These are phyloP conservation scores for Sebastes vulpes DNA, from an alignment of 2,797 vertebrate genomes.

Conservation along the genomic window DNA sequence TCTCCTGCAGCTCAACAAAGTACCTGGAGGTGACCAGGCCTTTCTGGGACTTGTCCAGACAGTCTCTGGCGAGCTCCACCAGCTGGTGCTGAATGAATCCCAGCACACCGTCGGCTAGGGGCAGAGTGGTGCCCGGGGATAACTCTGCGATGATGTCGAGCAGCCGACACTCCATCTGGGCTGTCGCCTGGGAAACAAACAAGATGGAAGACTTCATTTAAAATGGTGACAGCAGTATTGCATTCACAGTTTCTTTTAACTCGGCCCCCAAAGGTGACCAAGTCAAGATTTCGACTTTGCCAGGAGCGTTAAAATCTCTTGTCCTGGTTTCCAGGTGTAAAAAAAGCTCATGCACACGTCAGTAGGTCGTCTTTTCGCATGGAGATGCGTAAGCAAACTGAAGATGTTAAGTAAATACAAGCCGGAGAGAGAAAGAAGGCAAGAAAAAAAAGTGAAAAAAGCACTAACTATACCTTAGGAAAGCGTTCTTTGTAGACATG, in stretches of 20 bases:
- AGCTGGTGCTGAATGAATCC: conserved; percentile 98
- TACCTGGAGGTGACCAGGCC: conserved; percentile 94
- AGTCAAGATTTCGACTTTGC: conserved; percentile 3
- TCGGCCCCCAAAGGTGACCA: background rate
- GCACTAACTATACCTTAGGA: conserved; percentile 86
- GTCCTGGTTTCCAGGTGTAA: background rate
- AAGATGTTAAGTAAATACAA: background rate
- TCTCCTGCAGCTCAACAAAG: conserved; percentile 96
- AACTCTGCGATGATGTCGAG: conserved; percentile 89
- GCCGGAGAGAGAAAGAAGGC: background rate
- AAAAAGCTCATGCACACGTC: background rate
- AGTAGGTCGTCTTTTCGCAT: background rate
- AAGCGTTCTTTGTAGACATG: conserved; percentile 97
- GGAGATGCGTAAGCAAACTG: background rate
- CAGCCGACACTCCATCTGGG: conserved; percentile 94
- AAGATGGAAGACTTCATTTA: conserved; percentile 36
- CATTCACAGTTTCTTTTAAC: background rate
- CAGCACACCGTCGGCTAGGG: conserved; percentile 92
- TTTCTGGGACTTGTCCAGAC: conserved; percentile 92
- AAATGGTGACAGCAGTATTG: background rate
- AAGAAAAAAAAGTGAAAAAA: background rate
- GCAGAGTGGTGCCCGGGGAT: conserved; percentile 86
- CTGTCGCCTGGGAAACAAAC: conserved; percentile 84
- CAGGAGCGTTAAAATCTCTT: background rate
- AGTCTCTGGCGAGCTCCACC: conserved; percentile 93